Percentiles rank a stretch among this genome's conserved stretches.
phyloP scores from a whole-genome alignment of 2,888 invertebrate species.

The Orchestes rusci region DNA sequence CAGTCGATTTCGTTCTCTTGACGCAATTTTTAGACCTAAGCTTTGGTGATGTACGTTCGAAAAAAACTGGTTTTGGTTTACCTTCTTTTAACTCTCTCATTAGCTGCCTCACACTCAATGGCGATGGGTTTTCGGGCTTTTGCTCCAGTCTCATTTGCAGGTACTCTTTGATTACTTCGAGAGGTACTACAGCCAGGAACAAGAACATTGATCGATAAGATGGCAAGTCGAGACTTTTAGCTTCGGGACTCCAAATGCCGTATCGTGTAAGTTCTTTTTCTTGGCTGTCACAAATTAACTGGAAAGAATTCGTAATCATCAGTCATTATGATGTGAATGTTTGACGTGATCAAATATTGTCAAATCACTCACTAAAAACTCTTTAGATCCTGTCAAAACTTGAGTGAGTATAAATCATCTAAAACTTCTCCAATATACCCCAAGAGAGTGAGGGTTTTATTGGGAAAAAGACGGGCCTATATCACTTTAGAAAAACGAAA shows the following conservation, averaged over 20 bases:
- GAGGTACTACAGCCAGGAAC: conserved; percentile 75
- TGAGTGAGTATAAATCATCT: too few species aligned
- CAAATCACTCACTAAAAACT: too few species aligned
- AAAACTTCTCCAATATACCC: too few species aligned
- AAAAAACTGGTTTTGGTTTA: conserved; percentile 2
- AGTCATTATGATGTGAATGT: too few species aligned
- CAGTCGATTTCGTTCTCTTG: conserved; percentile 65
- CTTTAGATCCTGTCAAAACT: too few species aligned
- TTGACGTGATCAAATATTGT: too few species aligned
- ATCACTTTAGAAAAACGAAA: too few species aligned
- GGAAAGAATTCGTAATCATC: too few species aligned
- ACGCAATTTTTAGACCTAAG: conserved; percentile 67
- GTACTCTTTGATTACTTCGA: conserved; percentile 92
- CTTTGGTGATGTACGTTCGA: too few species aligned
- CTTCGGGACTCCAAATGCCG: conserved; percentile 73
- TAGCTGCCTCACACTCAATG: conserved; percentile 78
- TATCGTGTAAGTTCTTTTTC: conserved; percentile 54
- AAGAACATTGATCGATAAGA: conserved; percentile 80
- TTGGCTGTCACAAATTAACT: conserved; percentile 35
- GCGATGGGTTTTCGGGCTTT: conserved; percentile 74
- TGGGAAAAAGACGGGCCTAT: too few species aligned
- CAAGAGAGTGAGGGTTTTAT: too few species aligned
- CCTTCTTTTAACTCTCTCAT: conserved; percentile 74
- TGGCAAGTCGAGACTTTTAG: conserved; percentile 69
- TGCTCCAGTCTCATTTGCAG: conserved; percentile 77